These are phyloP conservation scores for Lophotriccus pileatus DNA, from an alignment of 2,797 vertebrate species.

Conservation along the genomic window DNA sequence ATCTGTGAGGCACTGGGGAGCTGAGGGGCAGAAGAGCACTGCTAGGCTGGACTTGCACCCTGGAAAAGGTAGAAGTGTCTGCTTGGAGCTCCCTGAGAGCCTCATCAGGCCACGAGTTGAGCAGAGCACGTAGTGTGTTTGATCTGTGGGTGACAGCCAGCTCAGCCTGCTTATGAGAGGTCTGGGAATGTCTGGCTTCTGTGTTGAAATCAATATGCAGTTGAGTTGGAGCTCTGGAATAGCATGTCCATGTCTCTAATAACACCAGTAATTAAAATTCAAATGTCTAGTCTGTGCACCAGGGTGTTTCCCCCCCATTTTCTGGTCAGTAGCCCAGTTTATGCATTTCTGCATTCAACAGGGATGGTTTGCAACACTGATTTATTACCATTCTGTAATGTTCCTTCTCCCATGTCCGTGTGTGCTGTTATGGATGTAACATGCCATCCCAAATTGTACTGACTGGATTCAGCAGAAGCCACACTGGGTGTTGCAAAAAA, in stretches of 20 bases:
- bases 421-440: background rate
- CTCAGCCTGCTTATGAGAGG: background rate
- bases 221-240: background rate
- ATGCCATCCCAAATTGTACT: background rate
- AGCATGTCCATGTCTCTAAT: background rate
- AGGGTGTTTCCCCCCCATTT: fast-evolving
- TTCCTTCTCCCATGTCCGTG: background rate
- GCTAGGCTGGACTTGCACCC: background rate
- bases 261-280: background rate
- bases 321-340: background rate
- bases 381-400: background rate
- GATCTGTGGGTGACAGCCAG: background rate
- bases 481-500: fast-evolving
- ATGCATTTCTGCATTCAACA: background rate
- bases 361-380: background rate
- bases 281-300: background rate
- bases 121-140: background rate
- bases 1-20: background rate
- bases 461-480: background rate
- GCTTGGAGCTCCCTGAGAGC: background rate
- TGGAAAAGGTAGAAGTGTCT: background rate
- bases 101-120: background rate
- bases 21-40: background rate
- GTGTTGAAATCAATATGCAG: background rate
- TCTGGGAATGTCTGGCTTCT: background rate